Evolutionary conservation across 2,888 invertebrate species (phyloP).

Genomic region (Caenorhabditis afra): DNA sequence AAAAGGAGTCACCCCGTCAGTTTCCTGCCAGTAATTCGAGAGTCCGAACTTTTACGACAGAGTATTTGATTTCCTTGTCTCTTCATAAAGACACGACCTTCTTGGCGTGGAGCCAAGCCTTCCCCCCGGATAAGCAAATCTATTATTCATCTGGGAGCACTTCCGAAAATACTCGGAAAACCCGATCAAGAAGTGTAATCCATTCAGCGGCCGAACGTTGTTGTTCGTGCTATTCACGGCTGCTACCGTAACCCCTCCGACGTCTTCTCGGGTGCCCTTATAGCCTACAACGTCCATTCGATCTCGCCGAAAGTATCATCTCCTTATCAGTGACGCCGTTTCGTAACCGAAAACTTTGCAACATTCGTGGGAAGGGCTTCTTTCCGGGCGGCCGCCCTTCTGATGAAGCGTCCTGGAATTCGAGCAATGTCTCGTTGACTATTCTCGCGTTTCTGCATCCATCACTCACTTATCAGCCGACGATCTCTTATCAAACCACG

Average conservation of each 20-base stretch:
- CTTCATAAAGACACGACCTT: neutral
- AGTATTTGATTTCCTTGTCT: constrained; percentile 8
- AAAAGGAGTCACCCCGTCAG: constrained; percentile 23
- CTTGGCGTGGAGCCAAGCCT: constrained; percentile 10
- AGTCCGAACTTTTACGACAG: constrained; percentile 1
- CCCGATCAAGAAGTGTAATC: neutral
- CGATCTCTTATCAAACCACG: constrained; percentile 39
- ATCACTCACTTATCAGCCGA: constrained; percentile 17
- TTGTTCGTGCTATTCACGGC: no score
- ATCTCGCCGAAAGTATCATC: constrained; percentile 9
- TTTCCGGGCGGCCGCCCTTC: constrained; percentile 6
- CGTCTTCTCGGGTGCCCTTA: constrained; percentile 16
- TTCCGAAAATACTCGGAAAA: neutral
- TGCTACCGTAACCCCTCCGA: constrained; percentile 29
- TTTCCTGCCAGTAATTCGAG: constrained; percentile 5
- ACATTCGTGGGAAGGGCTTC: constrained; percentile 5
- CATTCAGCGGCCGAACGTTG: no score
- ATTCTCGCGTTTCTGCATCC: constrained; percentile 35
- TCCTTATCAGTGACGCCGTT: constrained; percentile 38
- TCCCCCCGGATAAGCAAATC: neutral
- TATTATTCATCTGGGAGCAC: constrained; percentile 1
- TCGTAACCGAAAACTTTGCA: constrained; percentile 2
- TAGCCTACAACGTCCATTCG: constrained; percentile 32
- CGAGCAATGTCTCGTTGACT: constrained; percentile 30
- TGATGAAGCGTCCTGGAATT: constrained; percentile 10